These are phyloP conservation scores for Propithecus coquereli DNA, from an alignment of 2,113 vertebrate genomes.

Conservation along the genomic window DNA sequence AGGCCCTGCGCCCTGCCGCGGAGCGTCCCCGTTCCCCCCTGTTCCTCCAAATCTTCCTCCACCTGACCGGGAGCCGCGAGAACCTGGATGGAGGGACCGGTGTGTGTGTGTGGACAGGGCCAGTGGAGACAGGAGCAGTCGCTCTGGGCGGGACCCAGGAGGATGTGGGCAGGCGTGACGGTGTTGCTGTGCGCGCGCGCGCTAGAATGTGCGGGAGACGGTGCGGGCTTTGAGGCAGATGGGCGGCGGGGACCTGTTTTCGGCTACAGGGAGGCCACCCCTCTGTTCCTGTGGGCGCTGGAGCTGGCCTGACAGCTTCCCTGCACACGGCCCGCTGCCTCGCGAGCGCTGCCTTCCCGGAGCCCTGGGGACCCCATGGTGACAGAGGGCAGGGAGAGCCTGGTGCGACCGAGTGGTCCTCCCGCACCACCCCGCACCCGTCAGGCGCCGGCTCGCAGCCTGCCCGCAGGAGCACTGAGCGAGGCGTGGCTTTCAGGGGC, in stretches of 20 bases:
- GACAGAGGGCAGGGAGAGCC: background rate
- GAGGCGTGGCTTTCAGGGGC: background rate
- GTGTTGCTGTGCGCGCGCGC: background rate
- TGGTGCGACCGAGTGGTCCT: background rate
- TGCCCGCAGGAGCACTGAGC: background rate
- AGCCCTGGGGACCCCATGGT: background rate
- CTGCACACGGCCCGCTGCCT: background rate
- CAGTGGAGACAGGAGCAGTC: background rate
- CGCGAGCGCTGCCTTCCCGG: background rate
- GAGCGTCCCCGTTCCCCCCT: background rate
- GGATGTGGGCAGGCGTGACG: background rate
- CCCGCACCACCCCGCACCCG: background rate
- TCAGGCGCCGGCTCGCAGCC: background rate
- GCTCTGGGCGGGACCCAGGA: background rate
- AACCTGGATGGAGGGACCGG: background rate
- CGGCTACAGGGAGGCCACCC: background rate
- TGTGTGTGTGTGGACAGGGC: background rate
- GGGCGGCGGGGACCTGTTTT: background rate
- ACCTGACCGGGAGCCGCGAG: background rate
- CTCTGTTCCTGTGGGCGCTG: background rate
- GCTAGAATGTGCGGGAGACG: background rate
- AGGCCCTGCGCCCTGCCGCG: background rate
- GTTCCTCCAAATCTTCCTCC: background rate
- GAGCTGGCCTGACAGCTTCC: background rate
- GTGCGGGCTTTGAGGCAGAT: background rate